Conservation (phyloP, 2,888 invertebrate genomes). For the Acanthosepion esculentum region DNA sequence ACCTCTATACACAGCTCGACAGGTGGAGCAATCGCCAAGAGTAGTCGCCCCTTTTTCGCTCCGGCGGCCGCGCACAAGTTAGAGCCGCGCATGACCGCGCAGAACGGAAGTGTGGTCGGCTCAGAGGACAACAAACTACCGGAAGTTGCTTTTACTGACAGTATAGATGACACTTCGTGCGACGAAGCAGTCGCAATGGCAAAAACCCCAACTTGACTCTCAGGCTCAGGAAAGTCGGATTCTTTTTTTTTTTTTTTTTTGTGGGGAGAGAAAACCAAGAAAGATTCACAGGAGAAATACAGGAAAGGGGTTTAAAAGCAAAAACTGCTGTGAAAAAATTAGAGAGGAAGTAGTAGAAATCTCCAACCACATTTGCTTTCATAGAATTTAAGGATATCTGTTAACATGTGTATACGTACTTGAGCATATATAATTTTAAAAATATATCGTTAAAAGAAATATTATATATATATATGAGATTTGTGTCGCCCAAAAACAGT, state of each 20-base stretch:
- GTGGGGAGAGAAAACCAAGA: neutral
- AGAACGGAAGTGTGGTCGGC: constrained; percentile 57
- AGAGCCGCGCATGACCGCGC: constrained; percentile 53
- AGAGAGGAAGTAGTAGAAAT: neutral
- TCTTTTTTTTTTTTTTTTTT: neutral
- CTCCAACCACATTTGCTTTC: neutral
- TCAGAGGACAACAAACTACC: constrained; percentile 54
- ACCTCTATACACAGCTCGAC: constrained; percentile 74
- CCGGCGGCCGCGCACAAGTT: constrained; percentile 50
- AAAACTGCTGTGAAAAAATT: neutral
- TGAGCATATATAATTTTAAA: neutral
- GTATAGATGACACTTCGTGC: constrained; percentile 62
- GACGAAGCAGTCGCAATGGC: constrained; percentile 60
- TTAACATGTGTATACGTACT: neutral
- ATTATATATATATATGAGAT: neutral
- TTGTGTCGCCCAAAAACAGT: too few relatives aligned
- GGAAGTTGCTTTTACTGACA: constrained; percentile 64
- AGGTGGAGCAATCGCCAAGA: constrained; percentile 52
- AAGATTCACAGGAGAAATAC: neutral
- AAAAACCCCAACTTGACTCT: constrained; percentile 54
- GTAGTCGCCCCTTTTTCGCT: constrained; percentile 54
- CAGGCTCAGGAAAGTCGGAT: constrained; percentile 50
- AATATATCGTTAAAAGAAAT: too few relatives aligned
- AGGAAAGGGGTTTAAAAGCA: neutral
- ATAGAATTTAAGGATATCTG: neutral